Evolutionary conservation across 1,140 invertebrate species (phyloP), one percentile per base, ranked within the genome.

Genomic region (Lethocerus indicus): DNA sequence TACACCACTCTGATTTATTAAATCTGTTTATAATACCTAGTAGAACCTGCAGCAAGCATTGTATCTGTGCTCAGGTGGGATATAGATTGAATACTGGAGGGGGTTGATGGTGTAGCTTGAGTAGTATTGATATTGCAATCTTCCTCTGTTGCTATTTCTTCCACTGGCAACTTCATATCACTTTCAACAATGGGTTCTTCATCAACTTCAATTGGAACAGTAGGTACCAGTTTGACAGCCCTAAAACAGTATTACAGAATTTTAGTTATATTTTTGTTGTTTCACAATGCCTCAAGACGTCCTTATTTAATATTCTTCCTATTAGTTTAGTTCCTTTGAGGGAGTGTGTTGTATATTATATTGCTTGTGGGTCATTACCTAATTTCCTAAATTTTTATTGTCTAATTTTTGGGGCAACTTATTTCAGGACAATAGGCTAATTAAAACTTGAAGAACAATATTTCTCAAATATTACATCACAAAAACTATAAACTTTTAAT

Each of bases 51-150:
- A 27, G 55, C 28, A 7, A 49, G 24, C 12, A 49, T 16, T 0
- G 53, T 49, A 27, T 54, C 52, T 7, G 49, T 52, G 25, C 49
- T 54, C 26, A 54, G 18, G 3, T 50, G 21, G 6, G 49, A 39
- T 16, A 55, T 14, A 27, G 54, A 54, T 5, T 35, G 42, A 21
- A 54, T 47, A 40, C 48, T 50, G 18, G 51, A 50, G 1, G 36
- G 28, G 2, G 28, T 36, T 27, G 53, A 36, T 18, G 42, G 26
- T 26, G 26, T 28, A 12, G 25, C 37, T 18, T 20, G 21, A 7
- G 37, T 39, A 39, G 37, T 39, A 16, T 5, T 27, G 1, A n/a
- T 16, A 14, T 1, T 28, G 18, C 25, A 44, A n/a, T 14, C 23
- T 6, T 28, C 26, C 1, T 26, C 42, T 16, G 12, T 26, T 13